A percentile compares a stretch with the other conserved stretches of the same genome.
These are phyloP conservation scores for Myathropa florea DNA, from an alignment of 2,888 invertebrate genomes.

Conservation along the genomic window DNA sequence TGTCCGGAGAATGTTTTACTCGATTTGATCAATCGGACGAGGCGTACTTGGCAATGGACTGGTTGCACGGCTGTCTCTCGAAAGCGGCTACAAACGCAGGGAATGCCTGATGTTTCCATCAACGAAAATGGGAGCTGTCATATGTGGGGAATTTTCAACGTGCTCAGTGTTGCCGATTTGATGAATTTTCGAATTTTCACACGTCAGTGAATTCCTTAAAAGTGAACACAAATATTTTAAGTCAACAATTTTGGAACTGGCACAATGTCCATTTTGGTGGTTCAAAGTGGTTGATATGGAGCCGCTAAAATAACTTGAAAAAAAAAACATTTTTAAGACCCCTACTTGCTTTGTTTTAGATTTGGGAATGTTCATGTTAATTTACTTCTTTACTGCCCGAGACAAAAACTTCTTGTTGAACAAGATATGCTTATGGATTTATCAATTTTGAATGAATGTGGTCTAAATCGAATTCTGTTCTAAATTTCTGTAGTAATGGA, in stretches of 20 bases:
- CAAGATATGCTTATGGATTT: too few relatives aligned
- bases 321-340: too few relatives aligned
- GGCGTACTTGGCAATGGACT: not conserved
- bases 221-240: not conserved
- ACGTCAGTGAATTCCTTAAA: not conserved
- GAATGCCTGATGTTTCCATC: conserved; percentile 21
- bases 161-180: not conserved
- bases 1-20: conserved; percentile 15
- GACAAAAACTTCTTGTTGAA: too few relatives aligned
- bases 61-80: not conserved
- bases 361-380: too few relatives aligned
- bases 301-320: not conserved
- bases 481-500: too few relatives aligned
- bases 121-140: conserved; percentile 1
- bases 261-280: not conserved
- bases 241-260: too few relatives aligned
- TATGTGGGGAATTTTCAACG: not conserved
- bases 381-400: too few relatives aligned
- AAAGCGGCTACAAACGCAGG: not conserved
- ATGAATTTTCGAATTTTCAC: not conserved
- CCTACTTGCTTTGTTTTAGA: too few relatives aligned
- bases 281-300: not conserved
- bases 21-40: conserved; percentile 1
- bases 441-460: too few relatives aligned
- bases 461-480: too few relatives aligned